These are phyloP conservation scores for Melanotaenia duboulayi DNA, from an alignment of 2,113 vertebrate genomes.

Conservation along the genomic window DNA sequence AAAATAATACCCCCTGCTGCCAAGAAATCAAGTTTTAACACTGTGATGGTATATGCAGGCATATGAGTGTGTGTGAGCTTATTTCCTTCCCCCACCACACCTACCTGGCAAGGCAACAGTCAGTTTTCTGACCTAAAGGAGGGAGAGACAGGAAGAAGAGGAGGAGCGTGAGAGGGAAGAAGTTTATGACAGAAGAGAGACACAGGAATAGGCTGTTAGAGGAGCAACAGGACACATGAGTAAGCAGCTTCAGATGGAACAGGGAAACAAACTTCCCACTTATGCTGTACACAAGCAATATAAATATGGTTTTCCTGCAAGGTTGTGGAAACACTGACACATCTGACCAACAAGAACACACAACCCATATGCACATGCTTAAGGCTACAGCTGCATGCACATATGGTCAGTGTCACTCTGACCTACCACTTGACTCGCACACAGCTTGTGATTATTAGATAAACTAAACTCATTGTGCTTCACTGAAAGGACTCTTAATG, in stretches of 20 bases:
- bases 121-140: slow-evolving; percentile 91
- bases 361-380: neutral
- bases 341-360: slow-evolving; percentile 12
- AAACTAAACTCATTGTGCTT: slow-evolving; percentile 38
- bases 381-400: slow-evolving; percentile 57
- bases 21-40: slow-evolving; percentile 52
- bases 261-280: slow-evolving; percentile 35
- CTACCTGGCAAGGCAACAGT: slow-evolving; percentile 95
- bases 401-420: slow-evolving; percentile 56
- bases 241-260: slow-evolving; percentile 47
- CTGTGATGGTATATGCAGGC: slow-evolving; percentile 25
- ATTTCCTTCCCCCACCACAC: slow-evolving; percentile 75
- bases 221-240: slow-evolving; percentile 23
- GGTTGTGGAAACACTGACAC: slow-evolving; percentile 34
- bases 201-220: slow-evolving; percentile 47
- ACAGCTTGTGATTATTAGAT: slow-evolving; percentile 39
- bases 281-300: slow-evolving; percentile 23
- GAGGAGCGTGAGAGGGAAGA: slow-evolving; percentile 17
- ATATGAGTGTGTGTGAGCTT: slow-evolving; percentile 21
- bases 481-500: slow-evolving; percentile 23
- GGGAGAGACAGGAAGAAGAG: slow-evolving; percentile 65
- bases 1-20: slow-evolving; percentile 57
- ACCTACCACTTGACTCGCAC: slow-evolving; percentile 38
- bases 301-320: slow-evolving; percentile 43
- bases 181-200: slow-evolving; percentile 35